Evolutionary conservation across 1,140 invertebrate genomes (phyloP).

Genomic region (Philopotamus ludificatus): DNA sequence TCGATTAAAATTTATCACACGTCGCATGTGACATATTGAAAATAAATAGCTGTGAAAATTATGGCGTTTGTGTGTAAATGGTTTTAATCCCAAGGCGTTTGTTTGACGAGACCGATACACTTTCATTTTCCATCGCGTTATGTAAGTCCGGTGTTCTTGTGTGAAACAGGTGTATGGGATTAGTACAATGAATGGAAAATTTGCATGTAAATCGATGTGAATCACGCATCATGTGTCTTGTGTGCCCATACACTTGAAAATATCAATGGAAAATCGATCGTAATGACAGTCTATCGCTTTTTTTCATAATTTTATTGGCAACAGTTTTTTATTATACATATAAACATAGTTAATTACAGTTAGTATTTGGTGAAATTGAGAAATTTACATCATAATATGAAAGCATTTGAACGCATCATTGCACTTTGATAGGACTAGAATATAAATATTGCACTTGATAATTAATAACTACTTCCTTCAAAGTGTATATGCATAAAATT

Average conservation of each 20-base stretch:
- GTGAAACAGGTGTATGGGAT: slow-evolving; percentile 3
- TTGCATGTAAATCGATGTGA: neutral
- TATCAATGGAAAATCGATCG: too few species aligned
- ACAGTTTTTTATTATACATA: too few species aligned
- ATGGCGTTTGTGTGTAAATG: neutral
- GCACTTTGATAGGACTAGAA: neutral
- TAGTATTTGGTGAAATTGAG: too few species aligned
- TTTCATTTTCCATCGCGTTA: neutral
- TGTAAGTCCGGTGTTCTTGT: neutral
- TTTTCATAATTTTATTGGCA: too few species aligned
- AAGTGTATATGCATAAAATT: neutral
- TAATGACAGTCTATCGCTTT: too few species aligned
- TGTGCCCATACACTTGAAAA: too few species aligned
- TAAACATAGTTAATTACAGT: too few species aligned
- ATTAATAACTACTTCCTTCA: neutral
- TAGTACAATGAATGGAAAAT: neutral
- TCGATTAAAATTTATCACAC: too few species aligned
- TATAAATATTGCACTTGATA: neutral
- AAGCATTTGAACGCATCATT: neutral
- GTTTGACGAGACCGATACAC: neutral
- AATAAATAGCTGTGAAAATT: slow-evolving; percentile 4
- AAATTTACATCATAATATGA: too few species aligned
- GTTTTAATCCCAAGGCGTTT: neutral
- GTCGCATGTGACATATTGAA: too few species aligned
- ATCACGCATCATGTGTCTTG: neutral